Conservation (phyloP, 2,888 invertebrate species). For the Syritta pipiens region DNA sequence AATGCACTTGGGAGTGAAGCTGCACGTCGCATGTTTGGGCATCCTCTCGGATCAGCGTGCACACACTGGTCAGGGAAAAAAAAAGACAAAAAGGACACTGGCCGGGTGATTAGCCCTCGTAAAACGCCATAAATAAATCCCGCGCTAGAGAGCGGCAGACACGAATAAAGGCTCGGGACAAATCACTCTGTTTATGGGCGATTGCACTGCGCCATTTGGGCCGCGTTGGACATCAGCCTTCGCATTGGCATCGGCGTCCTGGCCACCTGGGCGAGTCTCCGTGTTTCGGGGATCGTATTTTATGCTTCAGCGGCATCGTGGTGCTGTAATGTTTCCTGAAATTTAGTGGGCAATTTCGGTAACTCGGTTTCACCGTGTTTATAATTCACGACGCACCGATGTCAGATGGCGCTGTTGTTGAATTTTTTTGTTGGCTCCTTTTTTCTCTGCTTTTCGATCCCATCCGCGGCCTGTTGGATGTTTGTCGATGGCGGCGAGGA, state of each 20-base stretch:
- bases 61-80: background rate
- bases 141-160: conserved; percentile 33
- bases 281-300: conserved; percentile 33
- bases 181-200: conserved; percentile 36
- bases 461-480: too few relatives aligned
- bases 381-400: conserved; percentile 35
- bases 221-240: background rate
- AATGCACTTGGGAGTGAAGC: conserved; percentile 30
- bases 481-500: too few relatives aligned
- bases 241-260: too few relatives aligned
- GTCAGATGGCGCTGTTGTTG: conserved; percentile 28
- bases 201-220: conserved; percentile 43
- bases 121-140: conserved; percentile 33
- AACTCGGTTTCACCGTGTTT: conserved; percentile 45
- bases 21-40: conserved; percentile 7
- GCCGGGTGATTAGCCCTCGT: conserved; percentile 9
- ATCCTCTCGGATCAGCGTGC: conserved; percentile 14
- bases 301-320: conserved; percentile 33
- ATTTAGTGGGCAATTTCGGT: conserved; percentile 61
- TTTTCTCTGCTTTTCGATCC: background rate
- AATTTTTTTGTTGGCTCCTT: conserved; percentile 7
- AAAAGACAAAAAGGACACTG: background rate
- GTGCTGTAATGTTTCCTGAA: conserved; percentile 56
- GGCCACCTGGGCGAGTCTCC: too few relatives aligned
- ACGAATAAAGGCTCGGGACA: conserved; percentile 13